Evolutionary conservation across 1,140 invertebrate species (phyloP), one percentile per base, ranked within the genome.

Genomic region (Trissolcus basalis): DNA sequence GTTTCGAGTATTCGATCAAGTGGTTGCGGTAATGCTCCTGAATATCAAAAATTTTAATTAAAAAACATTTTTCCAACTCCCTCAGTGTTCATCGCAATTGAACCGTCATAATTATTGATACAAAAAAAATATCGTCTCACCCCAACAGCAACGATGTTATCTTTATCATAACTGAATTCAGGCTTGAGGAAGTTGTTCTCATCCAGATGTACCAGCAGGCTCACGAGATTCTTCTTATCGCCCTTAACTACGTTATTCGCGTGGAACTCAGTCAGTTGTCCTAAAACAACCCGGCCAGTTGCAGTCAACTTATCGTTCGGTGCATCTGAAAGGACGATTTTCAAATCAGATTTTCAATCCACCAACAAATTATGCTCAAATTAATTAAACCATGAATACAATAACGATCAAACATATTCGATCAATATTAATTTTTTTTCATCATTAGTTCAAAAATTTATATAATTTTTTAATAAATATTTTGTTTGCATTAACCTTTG

Each of bases 121-220:
- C 19, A 27, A 27, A 27, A 27, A 1, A 27, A 27, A 27, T 19
- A 2, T 27, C 2, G 76, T 79, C 79, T 85, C 3, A 90, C 82
- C 7, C 81, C 51, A n/a, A 84, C 14, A 1, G 82, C 75, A 0
- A 82, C 89, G 36, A 93, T 87, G 78, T 93, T 92, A 4, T 94
- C 91, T 33, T 91, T 90, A 53, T 91, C 91, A 13, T 91, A 86
- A 2, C 86, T 88, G 60, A 92, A 92, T 14, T 92, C 91, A 3
- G 91, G 90, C 83, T 93, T 92, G 39, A 94, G 82, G 77, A 93
- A 92, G 78, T 94, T 91, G 9, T 90, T 59, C 33, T 94, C 90
- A 55, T 94, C 90, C 35, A 93, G 83, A 44, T 77, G 67, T 15
- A 78, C 44, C 87, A 74, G 33, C 0, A 90, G 89, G 56, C 90